A percentile compares a stretch with the other conserved stretches of the same genome.
phyloP scores from a whole-genome alignment of 2,113 vertebrate genomes.

The Ovis canadensis region DNA sequence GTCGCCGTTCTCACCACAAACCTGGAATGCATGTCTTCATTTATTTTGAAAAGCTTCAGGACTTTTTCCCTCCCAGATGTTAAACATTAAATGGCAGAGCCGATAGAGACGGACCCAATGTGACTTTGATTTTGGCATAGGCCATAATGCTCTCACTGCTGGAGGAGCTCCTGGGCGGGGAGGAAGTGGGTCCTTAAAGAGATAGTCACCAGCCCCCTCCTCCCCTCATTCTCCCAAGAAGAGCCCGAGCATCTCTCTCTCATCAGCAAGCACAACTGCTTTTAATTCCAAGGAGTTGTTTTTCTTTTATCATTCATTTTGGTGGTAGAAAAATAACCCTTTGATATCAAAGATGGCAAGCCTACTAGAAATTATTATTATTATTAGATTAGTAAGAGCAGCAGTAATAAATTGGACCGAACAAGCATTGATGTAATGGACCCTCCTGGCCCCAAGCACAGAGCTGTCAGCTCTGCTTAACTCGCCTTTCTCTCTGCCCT shows the following conservation, averaged over 20 bases:
- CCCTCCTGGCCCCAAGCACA: not conserved
- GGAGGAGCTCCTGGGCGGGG: not conserved
- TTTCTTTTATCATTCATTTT: constrained; percentile 51
- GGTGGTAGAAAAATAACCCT: constrained; percentile 51
- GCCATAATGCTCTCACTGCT: not conserved
- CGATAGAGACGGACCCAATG: not conserved
- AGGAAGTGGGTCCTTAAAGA: not conserved
- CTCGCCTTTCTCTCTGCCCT: not conserved
- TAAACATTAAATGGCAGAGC: constrained; percentile 43
- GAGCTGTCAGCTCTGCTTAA: not conserved
- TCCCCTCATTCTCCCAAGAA: not conserved
- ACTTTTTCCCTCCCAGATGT: constrained; percentile 43
- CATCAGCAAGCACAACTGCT: constrained; percentile 1
- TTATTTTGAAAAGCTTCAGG: constrained; percentile 3
- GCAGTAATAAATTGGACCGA: not conserved
- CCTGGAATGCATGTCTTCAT: not conserved
- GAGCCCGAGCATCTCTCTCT: not conserved
- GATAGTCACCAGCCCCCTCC: not conserved
- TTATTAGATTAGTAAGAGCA: constrained; percentile 46
- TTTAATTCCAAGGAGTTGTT: constrained; percentile 44
- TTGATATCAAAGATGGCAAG: constrained; percentile 37
- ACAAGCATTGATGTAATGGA: constrained; percentile 8
- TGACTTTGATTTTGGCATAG: constrained; percentile 33
- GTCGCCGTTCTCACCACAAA: not conserved
- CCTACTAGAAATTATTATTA: constrained; percentile 28